Evolutionary conservation across 2,113 vertebrate genomes (phyloP).

Genomic region (Piaya cayana): DNA sequence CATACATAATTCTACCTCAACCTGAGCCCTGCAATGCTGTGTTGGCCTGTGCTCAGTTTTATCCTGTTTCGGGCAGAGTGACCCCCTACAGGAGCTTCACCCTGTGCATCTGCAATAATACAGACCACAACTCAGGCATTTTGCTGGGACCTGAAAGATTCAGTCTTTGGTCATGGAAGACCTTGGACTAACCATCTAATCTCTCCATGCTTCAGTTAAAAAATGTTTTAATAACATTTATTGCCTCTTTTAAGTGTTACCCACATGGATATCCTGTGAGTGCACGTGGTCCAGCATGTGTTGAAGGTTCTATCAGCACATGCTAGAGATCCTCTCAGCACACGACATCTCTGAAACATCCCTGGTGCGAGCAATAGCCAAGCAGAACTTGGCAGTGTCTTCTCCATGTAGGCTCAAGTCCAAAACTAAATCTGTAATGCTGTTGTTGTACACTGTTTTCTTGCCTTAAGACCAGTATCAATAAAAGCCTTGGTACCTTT

Average conservation of each 20-base stretch:
- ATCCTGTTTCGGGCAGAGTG: not conserved
- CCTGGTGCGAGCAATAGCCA: not conserved
- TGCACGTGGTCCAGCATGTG: not conserved
- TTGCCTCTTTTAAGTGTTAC: not conserved
- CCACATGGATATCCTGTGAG: not conserved
- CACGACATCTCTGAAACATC: not conserved
- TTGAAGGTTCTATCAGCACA: not conserved
- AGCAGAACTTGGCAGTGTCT: not conserved
- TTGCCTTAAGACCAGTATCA: not conserved
- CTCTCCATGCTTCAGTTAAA: not conserved
- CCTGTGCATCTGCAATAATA: not conserved
- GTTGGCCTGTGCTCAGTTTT: not conserved
- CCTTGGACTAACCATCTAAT: not conserved
- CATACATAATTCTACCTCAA: rapidly evolving
- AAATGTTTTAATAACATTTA: not conserved
- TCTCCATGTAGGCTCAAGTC: not conserved
- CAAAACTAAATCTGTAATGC: not conserved
- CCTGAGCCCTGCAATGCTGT: rapidly evolving
- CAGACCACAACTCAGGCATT: not conserved
- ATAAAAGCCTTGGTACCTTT: not conserved
- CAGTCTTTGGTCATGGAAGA: not conserved
- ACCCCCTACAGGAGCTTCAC: not conserved
- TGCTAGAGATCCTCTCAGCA: not conserved
- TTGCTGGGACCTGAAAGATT: not conserved
- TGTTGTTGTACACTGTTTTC: not conserved